Conservation (phyloP, 1,140 invertebrate genomes). For the Nephila pilipes region DNA sequence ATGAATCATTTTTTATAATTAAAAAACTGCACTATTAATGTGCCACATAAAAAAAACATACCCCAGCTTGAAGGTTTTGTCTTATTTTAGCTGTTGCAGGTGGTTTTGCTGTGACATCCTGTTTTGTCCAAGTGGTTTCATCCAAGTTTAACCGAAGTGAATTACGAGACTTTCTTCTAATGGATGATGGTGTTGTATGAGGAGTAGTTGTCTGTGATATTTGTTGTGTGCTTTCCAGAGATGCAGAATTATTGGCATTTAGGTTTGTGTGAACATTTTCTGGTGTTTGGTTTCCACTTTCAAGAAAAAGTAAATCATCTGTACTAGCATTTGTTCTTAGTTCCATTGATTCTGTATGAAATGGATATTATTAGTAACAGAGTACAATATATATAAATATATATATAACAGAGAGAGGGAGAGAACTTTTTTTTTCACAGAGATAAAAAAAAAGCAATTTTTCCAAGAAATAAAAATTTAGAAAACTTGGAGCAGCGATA, state of each 20-base stretch:
- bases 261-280: slow-evolving; percentile 59
- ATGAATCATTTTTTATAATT: too few relatives aligned
- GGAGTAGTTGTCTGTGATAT: slow-evolving; percentile 3
- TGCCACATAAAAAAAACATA: slow-evolving; percentile 17
- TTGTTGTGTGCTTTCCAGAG: slow-evolving; percentile 50
- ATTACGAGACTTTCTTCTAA: slow-evolving; percentile 66
- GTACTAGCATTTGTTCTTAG: slow-evolving; percentile 75
- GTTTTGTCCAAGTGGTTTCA: slow-evolving; percentile 71
- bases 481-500: too few relatives aligned
- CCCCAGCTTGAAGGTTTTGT: slow-evolving; percentile 73
- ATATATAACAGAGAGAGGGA: too few relatives aligned
- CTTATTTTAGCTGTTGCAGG: slow-evolving; percentile 64
- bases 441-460: too few relatives aligned
- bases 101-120: slow-evolving; percentile 34
- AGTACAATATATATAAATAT: background rate
- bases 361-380: background rate
- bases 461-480: too few relatives aligned
- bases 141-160: slow-evolving; percentile 64
- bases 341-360: slow-evolving; percentile 67
- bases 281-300: slow-evolving; percentile 73
- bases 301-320: slow-evolving; percentile 73
- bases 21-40: too few relatives aligned
- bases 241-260: slow-evolving; percentile 42
- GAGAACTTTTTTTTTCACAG: too few relatives aligned
- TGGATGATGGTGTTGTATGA: slow-evolving; percentile 47